A percentile compares a stretch with the other conserved stretches of the same genome.
Evolutionary conservation across 2,797 vertebrate species (phyloP).

Genomic region (Bryconaethiops microstoma): DNA sequence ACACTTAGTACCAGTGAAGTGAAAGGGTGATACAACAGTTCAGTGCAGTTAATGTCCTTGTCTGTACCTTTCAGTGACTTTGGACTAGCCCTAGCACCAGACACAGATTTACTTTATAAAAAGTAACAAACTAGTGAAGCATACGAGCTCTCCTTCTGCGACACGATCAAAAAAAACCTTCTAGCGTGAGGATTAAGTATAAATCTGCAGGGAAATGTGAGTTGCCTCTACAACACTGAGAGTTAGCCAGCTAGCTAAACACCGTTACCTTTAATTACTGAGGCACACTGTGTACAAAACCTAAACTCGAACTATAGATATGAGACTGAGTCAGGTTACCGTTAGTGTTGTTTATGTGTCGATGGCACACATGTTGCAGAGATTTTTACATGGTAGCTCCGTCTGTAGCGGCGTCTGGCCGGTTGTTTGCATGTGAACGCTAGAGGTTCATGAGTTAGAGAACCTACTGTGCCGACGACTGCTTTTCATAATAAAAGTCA

Average conservation of each 20-base stretch:
- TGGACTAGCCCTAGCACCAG: not conserved
- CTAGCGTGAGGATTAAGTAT: not conserved
- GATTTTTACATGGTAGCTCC: not conserved
- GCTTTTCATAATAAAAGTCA: constrained; percentile 22
- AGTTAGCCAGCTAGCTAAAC: not conserved
- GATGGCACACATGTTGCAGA: not conserved
- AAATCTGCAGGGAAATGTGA: not conserved
- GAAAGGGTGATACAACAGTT: too few relatives aligned
- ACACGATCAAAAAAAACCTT: not conserved
- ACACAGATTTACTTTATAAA: not conserved
- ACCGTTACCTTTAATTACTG: not conserved
- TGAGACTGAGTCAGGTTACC: not conserved
- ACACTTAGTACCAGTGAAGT: not conserved
- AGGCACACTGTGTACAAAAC: not conserved
- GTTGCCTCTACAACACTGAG: not conserved
- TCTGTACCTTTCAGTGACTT: too few relatives aligned
- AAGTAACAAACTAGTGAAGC: not conserved
- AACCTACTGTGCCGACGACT: not conserved
- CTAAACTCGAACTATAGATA: too few relatives aligned
- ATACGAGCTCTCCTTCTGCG: not conserved
- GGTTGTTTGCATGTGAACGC: constrained; percentile 3
- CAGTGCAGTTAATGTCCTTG: too few relatives aligned
- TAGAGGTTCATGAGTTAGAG: not conserved
- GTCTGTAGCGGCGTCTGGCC: not conserved
- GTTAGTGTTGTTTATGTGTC: constrained; percentile 3